Evolutionary conservation across 2,797 vertebrate genomes (phyloP), one percentile per base, ranked within the genome.

Genomic region (Lophius americanus): DNA sequence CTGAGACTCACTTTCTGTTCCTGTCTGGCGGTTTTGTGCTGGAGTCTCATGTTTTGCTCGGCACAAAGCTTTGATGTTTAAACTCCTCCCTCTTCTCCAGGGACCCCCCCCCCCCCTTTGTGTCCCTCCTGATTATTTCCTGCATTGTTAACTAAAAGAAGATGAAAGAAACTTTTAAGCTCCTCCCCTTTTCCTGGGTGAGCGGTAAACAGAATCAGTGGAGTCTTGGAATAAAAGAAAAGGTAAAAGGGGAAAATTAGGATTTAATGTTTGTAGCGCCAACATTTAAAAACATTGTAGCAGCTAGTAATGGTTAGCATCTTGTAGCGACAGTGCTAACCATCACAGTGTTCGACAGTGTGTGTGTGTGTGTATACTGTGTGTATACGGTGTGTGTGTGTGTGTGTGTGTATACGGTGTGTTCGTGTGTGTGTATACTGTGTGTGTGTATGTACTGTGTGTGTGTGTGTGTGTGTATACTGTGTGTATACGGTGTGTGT

Each of bases 31-130:
- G 69, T 76, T 86, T 82, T 90, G 23, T 89, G 85, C 90, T 91
- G 91, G 90, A 89, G 83, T 89, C 87, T 88, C 73, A 70, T 91
- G 90, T 92, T 92, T 92, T 92, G 87, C 90, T 89, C 88, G 91
- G 85, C 91, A 90, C 82, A 38, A 83, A 90, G 78, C 82, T 91
- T 90, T 75, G 73, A 92, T 92, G 86, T 92, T 92, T 92, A 88
- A 88, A 83, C 76, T 87, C 79, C 78, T 67, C 61, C 74, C 74
- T 84, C 58, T 73, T 80, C 68, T 80, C 69, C 70, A 49, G 71
- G 57, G 62, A 2, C 56, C 60, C 60, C 38, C 73, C 56, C 36
- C 51, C 36, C 44, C 58, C n/a, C 51, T 57, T 51, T 53, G 13
- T 73, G 71, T 65, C 55, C 59, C 77, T 51, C 47, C 48, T 77